Conservation (phyloP, 1,140 invertebrate species). For the Cryptotermes secundus region DNA sequence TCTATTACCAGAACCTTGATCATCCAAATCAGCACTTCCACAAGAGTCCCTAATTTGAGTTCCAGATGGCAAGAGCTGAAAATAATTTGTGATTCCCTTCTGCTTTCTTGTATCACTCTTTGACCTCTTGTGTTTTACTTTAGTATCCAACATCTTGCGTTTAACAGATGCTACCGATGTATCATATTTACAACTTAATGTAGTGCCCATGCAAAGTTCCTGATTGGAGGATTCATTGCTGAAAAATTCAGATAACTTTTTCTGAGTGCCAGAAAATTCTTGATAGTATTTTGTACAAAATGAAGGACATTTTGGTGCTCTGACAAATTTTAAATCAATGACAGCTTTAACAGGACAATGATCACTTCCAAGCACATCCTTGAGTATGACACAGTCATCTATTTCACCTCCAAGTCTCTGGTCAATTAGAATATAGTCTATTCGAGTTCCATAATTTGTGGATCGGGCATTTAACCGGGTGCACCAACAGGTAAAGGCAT, state of each 20-base stretch:
- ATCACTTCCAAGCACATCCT: conserved; percentile 58
- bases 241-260: conserved; percentile 45
- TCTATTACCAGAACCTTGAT: too few relatives aligned
- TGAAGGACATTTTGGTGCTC: conserved; percentile 45
- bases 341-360: conserved; percentile 57
- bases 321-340: conserved; percentile 43
- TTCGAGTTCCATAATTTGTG: conserved; percentile 59
- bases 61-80: too few relatives aligned
- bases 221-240: too few relatives aligned
- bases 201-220: too few relatives aligned
- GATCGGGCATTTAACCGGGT: conserved; percentile 50
- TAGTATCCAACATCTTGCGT: too few relatives aligned
- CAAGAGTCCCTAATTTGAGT: too few relatives aligned
- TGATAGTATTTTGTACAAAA: conserved; percentile 54
- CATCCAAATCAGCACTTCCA: too few relatives aligned
- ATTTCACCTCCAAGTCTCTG: conserved; percentile 44
- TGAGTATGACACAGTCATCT: conserved; percentile 46
- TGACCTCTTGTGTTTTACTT: too few relatives aligned
- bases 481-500: conserved; percentile 59
- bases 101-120: too few relatives aligned
- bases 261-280: conserved; percentile 56
- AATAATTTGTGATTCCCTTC: too few relatives aligned
- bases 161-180: too few relatives aligned
- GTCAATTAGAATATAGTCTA: conserved; percentile 59
- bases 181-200: too few relatives aligned